These are phyloP conservation scores for Drosophila neocordata DNA, from an alignment of 1,140 invertebrate genomes.

Conservation along the genomic window DNA sequence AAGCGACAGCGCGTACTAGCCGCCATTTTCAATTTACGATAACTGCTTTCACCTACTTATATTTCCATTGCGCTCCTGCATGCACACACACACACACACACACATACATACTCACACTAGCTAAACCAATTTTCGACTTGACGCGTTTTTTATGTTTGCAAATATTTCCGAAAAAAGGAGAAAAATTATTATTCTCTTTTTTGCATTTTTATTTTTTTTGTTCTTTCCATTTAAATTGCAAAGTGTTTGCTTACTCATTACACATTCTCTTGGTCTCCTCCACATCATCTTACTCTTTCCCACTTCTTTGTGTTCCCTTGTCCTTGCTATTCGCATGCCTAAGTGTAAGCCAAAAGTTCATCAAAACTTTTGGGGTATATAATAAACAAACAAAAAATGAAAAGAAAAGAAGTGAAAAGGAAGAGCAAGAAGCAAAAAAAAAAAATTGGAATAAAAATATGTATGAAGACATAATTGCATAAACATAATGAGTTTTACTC, in stretches of 20 bases:
- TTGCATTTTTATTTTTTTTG: constrained; percentile 48
- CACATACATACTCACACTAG: constrained; percentile 17
- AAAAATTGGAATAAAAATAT: constrained; percentile 24
- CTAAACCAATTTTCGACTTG: constrained; percentile 21
- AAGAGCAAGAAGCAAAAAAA: background rate
- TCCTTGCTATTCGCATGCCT: constrained; percentile 36
- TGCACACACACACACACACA: constrained; percentile 30
- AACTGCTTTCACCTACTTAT: constrained; percentile 78
- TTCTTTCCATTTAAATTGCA: constrained; percentile 74
- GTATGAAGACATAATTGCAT: constrained; percentile 43
- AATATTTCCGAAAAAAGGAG: constrained; percentile 23
- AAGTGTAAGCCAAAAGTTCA: constrained; percentile 58
- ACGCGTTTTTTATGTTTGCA: constrained; percentile 38
- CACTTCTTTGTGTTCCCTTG: constrained; percentile 9
- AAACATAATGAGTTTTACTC: constrained; percentile 51
- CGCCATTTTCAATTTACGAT: constrained; percentile 80
- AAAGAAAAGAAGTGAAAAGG: background rate
- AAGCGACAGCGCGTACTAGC: constrained; percentile 75
- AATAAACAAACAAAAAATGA: background rate
- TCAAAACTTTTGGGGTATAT: constrained; percentile 40
- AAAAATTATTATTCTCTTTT: constrained; percentile 27
- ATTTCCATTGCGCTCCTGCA: constrained; percentile 45
- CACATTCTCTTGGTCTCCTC: constrained; percentile 46
- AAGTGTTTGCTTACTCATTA: constrained; percentile 49
- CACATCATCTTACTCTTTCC: background rate